A percentile compares a stretch with the other conserved stretches of the same genome.
These are phyloP conservation scores for Allygus modestus DNA, from an alignment of 2,888 invertebrate genomes.

Conservation along the genomic window DNA sequence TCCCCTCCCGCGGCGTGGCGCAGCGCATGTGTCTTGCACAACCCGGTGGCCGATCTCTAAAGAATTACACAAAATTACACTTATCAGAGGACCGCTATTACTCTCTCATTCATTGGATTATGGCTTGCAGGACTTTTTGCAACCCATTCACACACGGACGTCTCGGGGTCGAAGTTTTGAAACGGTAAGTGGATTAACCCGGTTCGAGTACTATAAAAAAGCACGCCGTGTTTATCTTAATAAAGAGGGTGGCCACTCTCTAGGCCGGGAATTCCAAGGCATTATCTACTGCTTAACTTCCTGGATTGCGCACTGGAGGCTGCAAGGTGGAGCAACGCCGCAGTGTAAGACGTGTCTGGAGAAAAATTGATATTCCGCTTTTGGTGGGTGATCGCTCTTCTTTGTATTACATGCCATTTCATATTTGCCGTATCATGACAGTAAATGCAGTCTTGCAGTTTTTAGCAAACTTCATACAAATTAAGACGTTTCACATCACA, in stretches of 20 bases:
- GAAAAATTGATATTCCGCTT: too few relatives aligned
- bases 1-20: neutral
- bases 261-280: too few relatives aligned
- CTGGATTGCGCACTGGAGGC: too few relatives aligned
- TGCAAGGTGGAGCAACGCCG: too few relatives aligned
- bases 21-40: constrained; percentile 4
- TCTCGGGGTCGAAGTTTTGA: constrained; percentile 25
- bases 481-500: too few relatives aligned
- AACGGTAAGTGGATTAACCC: constrained; percentile 6
- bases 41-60: constrained; percentile 11
- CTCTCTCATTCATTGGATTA: constrained; percentile 39
- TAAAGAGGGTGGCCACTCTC: neutral
- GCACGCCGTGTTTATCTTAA: neutral
- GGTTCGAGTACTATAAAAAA: neutral
- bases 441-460: too few relatives aligned
- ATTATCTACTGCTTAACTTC: too few relatives aligned
- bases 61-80: constrained; percentile 51
- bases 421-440: too few relatives aligned
- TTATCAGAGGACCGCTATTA: constrained; percentile 40
- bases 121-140: constrained; percentile 9
- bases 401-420: too few relatives aligned
- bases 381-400: too few relatives aligned
- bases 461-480: too few relatives aligned
- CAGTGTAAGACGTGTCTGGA: too few relatives aligned
- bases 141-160: constrained; percentile 42